Evolutionary conservation across 2,113 vertebrate species (phyloP), one percentile per base, ranked within the genome.

Genomic region (Lota lota): DNA sequence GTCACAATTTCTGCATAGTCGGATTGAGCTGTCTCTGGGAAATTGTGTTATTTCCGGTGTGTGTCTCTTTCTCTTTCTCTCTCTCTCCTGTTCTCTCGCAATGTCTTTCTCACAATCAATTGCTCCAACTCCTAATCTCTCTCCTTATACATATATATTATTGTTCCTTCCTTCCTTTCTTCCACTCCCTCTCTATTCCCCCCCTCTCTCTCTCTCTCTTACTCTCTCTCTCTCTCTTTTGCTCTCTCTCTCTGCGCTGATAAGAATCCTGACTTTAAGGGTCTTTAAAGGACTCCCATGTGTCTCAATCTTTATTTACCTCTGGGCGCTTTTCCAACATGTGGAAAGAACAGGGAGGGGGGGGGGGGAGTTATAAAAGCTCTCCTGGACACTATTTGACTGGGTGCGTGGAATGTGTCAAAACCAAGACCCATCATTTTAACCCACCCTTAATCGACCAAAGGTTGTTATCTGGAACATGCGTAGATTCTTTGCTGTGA

Each of bases 181-280:
- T 7, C 28, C 28, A 4, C 28, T 33, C 7, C 7, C 28, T 33
- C 3, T 7, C 19, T 7, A 18, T 6, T 16, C 4, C 53, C 33
- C 22, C 22, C n/a, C 61, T 56, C 21, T 20, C 21, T 58, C 24
- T n/a, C n/a, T 16, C 61, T 6, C 50, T 60, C 17, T 19, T 57
- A 21, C 12, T 12, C 51, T 20, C 24, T 59, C n/a, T 11, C 69
- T 21, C 66, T 21, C 18, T 47, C 53, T 33, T 22, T n/a, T 22
- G 19, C 15, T 61, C 36, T 22, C 36, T 22, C 20, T 63, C 36
- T 66, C 67, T 60, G 61, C 63, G 70, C 70, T 53, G 53, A 70
- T 75, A 77, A 80, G 77, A 83, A 75, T 74, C 19, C 66, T 15
- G 22, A 70, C 60, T n/a, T 75, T 58, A 33, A 64, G 64, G 20